A percentile compares a stretch with the other conserved stretches of the same genome.
These are phyloP conservation scores for Drosophila fulvimacula DNA, from an alignment of 2,888 invertebrate genomes.

Conservation along the genomic window DNA sequence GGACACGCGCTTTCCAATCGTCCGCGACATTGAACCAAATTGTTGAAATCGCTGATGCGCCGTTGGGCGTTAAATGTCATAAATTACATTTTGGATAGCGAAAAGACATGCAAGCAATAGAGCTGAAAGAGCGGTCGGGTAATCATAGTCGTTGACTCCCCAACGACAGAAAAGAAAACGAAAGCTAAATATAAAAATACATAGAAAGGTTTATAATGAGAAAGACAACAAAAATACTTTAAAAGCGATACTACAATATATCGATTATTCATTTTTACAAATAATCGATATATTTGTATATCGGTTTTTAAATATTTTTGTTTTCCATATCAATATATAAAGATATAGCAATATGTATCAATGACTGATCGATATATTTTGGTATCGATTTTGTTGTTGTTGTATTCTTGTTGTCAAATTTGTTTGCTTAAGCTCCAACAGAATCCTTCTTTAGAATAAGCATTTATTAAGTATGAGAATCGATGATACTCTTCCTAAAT, in stretches of 20 bases:
- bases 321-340: neutral
- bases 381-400: too few relatives aligned
- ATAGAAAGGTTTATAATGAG: too few relatives aligned
- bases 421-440: too few relatives aligned
- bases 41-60: constrained; percentile 69
- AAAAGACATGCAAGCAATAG: constrained; percentile 11
- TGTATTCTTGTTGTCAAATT: neutral
- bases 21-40: constrained; percentile 60
- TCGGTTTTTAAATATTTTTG: too few relatives aligned
- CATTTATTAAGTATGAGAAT: too few relatives aligned
- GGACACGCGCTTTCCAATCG: constrained; percentile 9
- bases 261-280: too few relatives aligned
- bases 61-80: constrained; percentile 64
- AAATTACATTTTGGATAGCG: constrained; percentile 65
- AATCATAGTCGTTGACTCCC: neutral
- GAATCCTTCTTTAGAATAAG: too few relatives aligned
- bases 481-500: too few relatives aligned
- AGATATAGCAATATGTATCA: neutral
- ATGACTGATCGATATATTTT: neutral
- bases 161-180: neutral
- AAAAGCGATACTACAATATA: too few relatives aligned
- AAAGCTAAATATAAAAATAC: too few relatives aligned
- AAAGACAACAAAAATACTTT: too few relatives aligned
- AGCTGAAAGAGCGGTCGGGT: neutral
- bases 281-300: too few relatives aligned